Conservation (phyloP, 1,140 invertebrate genomes). For the Macrosteles quadrilineatus region DNA sequence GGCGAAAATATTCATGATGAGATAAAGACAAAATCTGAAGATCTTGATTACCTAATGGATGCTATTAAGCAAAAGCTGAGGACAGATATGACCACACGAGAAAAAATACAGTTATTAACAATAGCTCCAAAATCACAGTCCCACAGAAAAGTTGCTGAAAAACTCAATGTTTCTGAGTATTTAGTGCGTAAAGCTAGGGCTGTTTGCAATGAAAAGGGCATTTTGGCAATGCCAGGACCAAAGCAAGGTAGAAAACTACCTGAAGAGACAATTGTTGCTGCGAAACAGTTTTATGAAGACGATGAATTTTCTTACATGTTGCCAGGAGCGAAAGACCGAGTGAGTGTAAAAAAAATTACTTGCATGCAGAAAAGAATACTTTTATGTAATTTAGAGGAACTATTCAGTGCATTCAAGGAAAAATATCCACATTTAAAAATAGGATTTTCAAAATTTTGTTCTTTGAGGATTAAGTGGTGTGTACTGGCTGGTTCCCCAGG, state of each 20-base stretch:
- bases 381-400: not conserved
- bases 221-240: too few relatives aligned
- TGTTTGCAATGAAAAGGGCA: too few relatives aligned
- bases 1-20: not conserved
- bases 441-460: not conserved
- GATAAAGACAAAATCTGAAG: not conserved
- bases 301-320: conserved; percentile 14
- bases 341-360: not conserved
- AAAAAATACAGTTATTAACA: conserved; percentile 1
- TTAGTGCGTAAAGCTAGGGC: too few relatives aligned
- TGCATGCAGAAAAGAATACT: not conserved
- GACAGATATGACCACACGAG: not conserved
- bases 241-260: too few relatives aligned
- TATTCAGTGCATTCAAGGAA: not conserved
- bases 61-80: not conserved
- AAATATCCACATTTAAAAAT: not conserved
- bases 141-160: too few relatives aligned
- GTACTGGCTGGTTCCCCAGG: not conserved
- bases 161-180: too few relatives aligned
- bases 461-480: not conserved
- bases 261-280: not conserved
- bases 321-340: conserved; percentile 1
- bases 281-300: conserved; percentile 11
- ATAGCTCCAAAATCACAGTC: too few relatives aligned
- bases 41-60: not conserved